phyloP scores from a whole-genome alignment of 2,888 invertebrate species.

The Theretra japonica region DNA sequence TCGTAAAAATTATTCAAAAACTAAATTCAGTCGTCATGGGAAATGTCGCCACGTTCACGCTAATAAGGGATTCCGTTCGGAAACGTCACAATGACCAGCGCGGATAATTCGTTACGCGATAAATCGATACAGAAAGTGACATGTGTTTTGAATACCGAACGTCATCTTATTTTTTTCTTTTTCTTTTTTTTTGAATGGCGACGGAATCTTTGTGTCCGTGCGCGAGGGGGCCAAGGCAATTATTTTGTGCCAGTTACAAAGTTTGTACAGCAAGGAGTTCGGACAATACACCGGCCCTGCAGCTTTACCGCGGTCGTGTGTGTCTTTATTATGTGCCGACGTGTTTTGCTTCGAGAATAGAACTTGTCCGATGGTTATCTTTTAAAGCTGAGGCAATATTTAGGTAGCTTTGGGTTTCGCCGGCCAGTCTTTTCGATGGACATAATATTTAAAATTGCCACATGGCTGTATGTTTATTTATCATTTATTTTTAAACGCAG shows the following conservation, averaged over 20 bases:
- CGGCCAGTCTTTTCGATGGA: constrained; percentile 25
- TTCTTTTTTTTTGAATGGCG: constrained; percentile 53
- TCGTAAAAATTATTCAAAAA: constrained; percentile 68
- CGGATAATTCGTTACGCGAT: constrained; percentile 69
- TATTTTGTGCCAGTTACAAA: constrained; percentile 70
- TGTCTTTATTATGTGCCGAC: constrained; percentile 61
- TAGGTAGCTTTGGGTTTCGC: constrained; percentile 34
- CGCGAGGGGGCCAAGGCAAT: constrained; percentile 78
- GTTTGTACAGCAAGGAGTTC: constrained; percentile 61
- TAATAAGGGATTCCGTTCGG: constrained; percentile 70
- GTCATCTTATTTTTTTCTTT: constrained; percentile 66
- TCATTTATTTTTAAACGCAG: background rate
- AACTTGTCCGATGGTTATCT: constrained; percentile 58
- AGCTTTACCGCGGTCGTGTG: constrained; percentile 73
- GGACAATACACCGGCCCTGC: constrained; percentile 68
- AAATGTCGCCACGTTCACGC: constrained; percentile 76
- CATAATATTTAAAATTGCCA: constrained; percentile 24
- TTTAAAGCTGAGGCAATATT: constrained; percentile 47
- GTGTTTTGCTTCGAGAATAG: constrained; percentile 67
- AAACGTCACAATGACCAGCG: constrained; percentile 52
- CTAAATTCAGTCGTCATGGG: constrained; percentile 80
- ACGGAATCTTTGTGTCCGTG: constrained; percentile 43
- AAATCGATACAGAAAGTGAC: constrained; percentile 80
- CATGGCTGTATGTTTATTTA: too few species aligned
- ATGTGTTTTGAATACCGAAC: constrained; percentile 80